Evolutionary conservation across 2,797 vertebrate genomes (phyloP).

Genomic region (Scleropages formosus): DNA sequence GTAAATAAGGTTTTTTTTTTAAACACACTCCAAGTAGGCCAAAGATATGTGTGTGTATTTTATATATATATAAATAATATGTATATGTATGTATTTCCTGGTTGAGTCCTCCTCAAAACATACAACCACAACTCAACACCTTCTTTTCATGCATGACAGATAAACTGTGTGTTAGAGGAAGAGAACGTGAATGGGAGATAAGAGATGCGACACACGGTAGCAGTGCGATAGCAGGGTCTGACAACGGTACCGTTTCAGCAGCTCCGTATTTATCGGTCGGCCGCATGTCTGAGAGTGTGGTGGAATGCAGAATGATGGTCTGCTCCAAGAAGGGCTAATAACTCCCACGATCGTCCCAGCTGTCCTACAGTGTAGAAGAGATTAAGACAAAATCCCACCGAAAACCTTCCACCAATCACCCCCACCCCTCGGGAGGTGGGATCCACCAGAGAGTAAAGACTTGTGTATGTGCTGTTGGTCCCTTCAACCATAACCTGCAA

Average conservation of each 20-base stretch:
- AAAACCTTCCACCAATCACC: too few relatives aligned
- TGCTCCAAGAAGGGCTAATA: not conserved
- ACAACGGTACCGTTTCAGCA: too few relatives aligned
- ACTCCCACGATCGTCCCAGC: conserved; percentile 17
- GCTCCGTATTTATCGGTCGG: too few relatives aligned
- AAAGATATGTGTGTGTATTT: too few relatives aligned
- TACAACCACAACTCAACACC: conserved; percentile 5
- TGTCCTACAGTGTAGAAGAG: too few relatives aligned
- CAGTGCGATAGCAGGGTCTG: too few relatives aligned
- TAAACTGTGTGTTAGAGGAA: not conserved
- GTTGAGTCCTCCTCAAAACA: not conserved
- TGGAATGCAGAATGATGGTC: too few relatives aligned
- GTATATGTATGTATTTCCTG: not conserved
- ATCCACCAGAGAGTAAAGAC: not conserved
- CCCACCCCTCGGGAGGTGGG: not conserved
- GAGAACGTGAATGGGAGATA: too few relatives aligned
- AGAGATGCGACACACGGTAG: too few relatives aligned
- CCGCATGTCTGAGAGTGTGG: too few relatives aligned
- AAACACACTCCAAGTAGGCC: conserved; percentile 12
- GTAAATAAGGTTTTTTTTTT: not conserved
- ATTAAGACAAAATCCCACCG: too few relatives aligned
- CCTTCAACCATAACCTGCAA: conserved; percentile 3
- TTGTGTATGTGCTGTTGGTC: conserved; percentile 23
- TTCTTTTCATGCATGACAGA: not conserved
- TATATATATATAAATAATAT: too few relatives aligned